Conservation (phyloP, 2,797 vertebrate species). For the Phoeniculus purpureus region DNA sequence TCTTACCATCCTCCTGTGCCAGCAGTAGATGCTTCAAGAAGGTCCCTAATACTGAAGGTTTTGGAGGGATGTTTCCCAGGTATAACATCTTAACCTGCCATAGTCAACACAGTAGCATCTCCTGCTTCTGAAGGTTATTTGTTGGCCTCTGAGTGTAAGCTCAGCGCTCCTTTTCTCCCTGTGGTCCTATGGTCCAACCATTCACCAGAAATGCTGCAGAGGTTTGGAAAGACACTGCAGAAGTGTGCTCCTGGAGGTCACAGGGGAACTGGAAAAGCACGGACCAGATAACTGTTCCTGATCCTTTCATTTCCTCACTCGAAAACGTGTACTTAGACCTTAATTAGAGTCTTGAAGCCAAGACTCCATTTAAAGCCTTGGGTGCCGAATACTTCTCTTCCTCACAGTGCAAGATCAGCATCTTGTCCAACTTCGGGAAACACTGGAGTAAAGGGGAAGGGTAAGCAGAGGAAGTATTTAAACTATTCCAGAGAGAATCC, state of each 20-base stretch:
- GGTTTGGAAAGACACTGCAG: not conserved
- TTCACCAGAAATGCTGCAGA: not conserved
- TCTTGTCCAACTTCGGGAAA: constrained; percentile 23
- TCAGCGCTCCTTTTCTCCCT: not conserved
- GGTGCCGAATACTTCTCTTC: not conserved
- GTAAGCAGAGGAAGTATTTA: constrained; percentile 22
- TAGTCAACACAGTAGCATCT: not conserved
- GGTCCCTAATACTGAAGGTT: not conserved
- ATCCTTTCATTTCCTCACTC: not conserved
- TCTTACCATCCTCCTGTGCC: not conserved
- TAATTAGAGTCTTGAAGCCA: constrained; percentile 28
- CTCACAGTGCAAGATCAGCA: not conserved
- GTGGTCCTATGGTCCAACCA: not conserved
- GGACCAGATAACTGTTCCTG: not conserved
- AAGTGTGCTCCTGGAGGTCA: constrained; percentile 1
- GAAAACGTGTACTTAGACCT: constrained; percentile 27
- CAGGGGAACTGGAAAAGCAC: not conserved
- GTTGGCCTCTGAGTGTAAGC: not conserved
- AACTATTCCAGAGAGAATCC: constrained; percentile 7
- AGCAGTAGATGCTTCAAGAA: not conserved
- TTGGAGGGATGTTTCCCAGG: not conserved
- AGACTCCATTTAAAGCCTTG: not conserved
- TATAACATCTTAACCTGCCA: not conserved
- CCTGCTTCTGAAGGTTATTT: not conserved
- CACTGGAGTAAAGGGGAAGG: not conserved